Percentiles rank a stretch among this genome's conserved stretches.
Conservation (phyloP, 2,797 vertebrate genomes). For the Gallinago stenura region DNA sequence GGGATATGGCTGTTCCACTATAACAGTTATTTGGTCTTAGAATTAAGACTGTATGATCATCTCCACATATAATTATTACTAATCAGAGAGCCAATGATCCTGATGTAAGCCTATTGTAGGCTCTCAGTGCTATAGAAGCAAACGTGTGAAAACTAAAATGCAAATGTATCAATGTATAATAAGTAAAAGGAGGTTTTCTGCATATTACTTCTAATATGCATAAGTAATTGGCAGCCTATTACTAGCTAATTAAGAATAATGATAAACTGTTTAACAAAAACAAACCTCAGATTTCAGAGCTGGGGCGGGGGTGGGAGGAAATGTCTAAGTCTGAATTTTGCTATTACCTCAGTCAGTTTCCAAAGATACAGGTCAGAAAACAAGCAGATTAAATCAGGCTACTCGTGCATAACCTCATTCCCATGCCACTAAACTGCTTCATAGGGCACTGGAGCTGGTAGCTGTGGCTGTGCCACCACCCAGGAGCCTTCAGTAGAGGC, state of each 20-base stretch:
- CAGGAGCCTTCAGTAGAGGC: neutral
- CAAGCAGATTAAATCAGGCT: neutral
- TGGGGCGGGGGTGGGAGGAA: no score
- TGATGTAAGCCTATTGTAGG: neutral
- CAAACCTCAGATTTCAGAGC: neutral
- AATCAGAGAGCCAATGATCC: conserved; percentile 16
- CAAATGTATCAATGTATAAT: neutral
- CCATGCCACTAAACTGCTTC: neutral
- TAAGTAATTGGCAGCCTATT: conserved; percentile 33
- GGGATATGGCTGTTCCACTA: neutral
- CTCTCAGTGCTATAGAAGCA: neutral
- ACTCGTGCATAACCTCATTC: neutral
- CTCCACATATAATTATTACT: neutral
- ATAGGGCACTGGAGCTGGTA: neutral
- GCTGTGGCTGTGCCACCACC: neutral
- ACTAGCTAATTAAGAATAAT: conserved; percentile 55
- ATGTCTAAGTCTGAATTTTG: neutral
- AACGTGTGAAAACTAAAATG: conserved; percentile 13
- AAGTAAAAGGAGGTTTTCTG: neutral
- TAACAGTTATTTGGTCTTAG: neutral
- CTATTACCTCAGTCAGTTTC: neutral
- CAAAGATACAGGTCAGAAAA: neutral
- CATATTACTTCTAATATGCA: neutral
- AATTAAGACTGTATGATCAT: conserved; percentile 14
- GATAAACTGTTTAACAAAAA: conserved; percentile 53